Percentiles rank a stretch among this genome's conserved stretches.
Conservation (phyloP, 2,113 vertebrate genomes). For the Centropus unirufus region DNA sequence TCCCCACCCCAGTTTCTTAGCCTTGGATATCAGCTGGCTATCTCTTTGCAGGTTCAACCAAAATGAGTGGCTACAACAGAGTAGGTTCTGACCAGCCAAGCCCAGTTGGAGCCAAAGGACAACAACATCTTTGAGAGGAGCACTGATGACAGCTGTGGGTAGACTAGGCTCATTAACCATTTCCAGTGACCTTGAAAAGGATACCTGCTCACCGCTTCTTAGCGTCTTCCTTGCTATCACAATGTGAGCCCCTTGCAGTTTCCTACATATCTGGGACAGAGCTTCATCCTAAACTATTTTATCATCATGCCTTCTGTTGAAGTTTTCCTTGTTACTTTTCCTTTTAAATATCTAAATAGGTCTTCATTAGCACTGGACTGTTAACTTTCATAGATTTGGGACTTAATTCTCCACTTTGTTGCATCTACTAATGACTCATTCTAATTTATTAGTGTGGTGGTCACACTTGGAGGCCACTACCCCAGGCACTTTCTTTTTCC, state of each 20-base stretch:
- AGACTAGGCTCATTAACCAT: background rate
- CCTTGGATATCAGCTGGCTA: fast-evolving
- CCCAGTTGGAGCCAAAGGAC: background rate
- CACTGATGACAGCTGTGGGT: fast-evolving
- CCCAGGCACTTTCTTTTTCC: slow-evolving; percentile 33
- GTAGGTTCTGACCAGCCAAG: background rate
- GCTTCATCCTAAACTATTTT: slow-evolving; percentile 6
- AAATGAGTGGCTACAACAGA: fast-evolving
- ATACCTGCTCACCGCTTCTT: background rate
- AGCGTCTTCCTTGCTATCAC: background rate
- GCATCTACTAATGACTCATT: slow-evolving; percentile 51
- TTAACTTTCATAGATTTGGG: slow-evolving; percentile 48
- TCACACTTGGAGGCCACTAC: slow-evolving; percentile 28
- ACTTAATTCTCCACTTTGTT: slow-evolving; percentile 59
- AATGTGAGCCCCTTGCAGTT: background rate
- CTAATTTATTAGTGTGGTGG: slow-evolving; percentile 49
- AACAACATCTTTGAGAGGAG: fast-evolving
- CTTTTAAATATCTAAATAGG: slow-evolving; percentile 17
- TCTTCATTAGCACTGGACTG: slow-evolving; percentile 55
- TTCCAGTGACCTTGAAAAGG: background rate
- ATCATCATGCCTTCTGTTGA: background rate
- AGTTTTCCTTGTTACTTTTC: slow-evolving; percentile 34
- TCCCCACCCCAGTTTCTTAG: background rate
- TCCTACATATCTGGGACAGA: background rate
- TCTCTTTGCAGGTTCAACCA: background rate